Conservation (phyloP, 1,140 invertebrate genomes). For the Prorops nasuta region DNA sequence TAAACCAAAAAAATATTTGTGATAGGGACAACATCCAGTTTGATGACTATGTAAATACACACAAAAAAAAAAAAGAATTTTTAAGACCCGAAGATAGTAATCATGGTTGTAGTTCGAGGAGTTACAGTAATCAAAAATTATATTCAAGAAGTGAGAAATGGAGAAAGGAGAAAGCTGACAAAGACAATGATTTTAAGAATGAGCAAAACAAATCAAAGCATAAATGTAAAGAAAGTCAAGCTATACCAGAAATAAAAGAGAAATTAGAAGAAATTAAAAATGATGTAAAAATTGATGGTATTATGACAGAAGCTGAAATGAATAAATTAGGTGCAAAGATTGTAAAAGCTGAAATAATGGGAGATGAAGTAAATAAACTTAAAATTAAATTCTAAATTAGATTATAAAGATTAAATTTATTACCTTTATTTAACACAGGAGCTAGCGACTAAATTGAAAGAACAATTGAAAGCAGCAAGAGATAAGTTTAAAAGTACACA, state of each 20-base stretch:
- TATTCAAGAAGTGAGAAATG: background rate
- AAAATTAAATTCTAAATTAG: background rate
- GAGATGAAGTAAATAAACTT: constrained; percentile 61
- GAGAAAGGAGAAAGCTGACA: constrained; percentile 11
- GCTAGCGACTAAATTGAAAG: constrained; percentile 70
- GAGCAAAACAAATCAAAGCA: constrained; percentile 11
- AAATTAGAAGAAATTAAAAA: constrained; percentile 13
- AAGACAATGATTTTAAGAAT: constrained; percentile 17
- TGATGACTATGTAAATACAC: too few species aligned
- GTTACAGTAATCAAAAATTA: background rate
- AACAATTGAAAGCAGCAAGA: constrained; percentile 71
- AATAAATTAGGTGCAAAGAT: constrained; percentile 86
- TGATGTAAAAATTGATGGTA: constrained; percentile 25
- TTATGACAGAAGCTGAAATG: constrained; percentile 76
- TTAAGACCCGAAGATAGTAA: constrained; percentile 8
- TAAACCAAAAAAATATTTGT: too few species aligned
- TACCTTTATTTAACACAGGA: constrained; percentile 46
- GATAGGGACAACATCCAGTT: too few species aligned
- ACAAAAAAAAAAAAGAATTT: constrained; percentile 8
- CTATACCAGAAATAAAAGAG: background rate
- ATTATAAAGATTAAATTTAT: background rate
- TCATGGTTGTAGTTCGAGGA: constrained; percentile 12
- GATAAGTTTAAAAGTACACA: constrained; percentile 43
- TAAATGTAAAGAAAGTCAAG: background rate
- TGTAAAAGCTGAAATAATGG: constrained; percentile 88